Evolutionary conservation across 92 coral and sea anemone species (phyloP).

Genomic region (Parazoanthus darwini): DNA sequence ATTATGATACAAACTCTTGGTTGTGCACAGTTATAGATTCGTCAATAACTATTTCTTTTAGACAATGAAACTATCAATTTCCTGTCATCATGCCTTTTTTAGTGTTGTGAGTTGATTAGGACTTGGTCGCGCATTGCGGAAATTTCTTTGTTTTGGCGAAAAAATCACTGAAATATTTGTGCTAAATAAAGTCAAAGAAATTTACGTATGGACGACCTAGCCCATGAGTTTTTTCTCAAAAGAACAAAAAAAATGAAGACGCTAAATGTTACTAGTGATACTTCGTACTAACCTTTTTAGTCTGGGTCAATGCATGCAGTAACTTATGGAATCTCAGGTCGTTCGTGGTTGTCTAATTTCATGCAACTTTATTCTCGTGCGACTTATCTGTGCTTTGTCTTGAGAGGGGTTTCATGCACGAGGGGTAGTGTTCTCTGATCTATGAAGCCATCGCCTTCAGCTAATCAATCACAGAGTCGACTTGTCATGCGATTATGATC

Average conservation of each 20-base stretch:
- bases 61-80: too few species aligned
- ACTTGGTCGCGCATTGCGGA: not conserved
- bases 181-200: too few species aligned
- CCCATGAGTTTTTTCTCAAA: not conserved
- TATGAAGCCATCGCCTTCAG: not conserved
- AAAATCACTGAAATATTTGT: too few species aligned
- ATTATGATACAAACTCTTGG: too few species aligned
- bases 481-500: not conserved
- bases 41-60: too few species aligned
- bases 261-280: not conserved
- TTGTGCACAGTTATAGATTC: too few species aligned
- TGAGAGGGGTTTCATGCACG: not conserved
- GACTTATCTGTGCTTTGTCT: not conserved
- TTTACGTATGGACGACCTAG: too few species aligned
- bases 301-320: not conserved
- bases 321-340: not conserved
- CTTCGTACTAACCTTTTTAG: constrained; percentile 5
- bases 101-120: too few species aligned
- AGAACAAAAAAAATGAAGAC: too few species aligned
- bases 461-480: not conserved
- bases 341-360: not conserved
- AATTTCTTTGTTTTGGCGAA: not conserved
- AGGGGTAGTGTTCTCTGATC: not conserved
- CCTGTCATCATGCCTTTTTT: too few species aligned
- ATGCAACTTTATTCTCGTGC: not conserved